phyloP scores from a whole-genome alignment of 2,888 invertebrate genomes.

The Nemoura dubitans region DNA sequence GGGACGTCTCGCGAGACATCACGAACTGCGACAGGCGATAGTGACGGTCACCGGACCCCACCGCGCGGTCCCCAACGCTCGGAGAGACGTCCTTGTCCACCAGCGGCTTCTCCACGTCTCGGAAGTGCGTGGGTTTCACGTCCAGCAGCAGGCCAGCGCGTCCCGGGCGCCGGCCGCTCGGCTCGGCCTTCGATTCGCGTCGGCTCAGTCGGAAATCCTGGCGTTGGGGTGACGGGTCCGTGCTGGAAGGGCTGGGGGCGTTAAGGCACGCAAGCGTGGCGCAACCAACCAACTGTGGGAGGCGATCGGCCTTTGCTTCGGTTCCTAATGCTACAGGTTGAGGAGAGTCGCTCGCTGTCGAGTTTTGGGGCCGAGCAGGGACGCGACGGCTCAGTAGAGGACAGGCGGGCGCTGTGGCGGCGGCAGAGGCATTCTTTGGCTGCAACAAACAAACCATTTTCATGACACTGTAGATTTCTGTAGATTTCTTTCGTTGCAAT shows the following conservation, averaged over 20 bases:
- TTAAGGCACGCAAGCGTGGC: neutral
- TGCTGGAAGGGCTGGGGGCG: neutral
- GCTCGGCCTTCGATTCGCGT: constrained; percentile 21
- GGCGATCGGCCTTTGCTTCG: constrained; percentile 40
- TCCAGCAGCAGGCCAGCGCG: constrained; percentile 29
- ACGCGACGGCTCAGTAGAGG: constrained; percentile 42
- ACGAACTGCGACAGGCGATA: constrained; percentile 55
- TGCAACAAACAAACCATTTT: constrained; percentile 36
- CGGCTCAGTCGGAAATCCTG: constrained; percentile 24
- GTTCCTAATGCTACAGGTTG: constrained; percentile 22
- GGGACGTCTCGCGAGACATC: constrained; percentile 28
- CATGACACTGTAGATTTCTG: neutral
- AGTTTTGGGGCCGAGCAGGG: constrained; percentile 22
- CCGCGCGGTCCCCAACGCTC: constrained; percentile 53
- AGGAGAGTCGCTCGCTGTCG: constrained; percentile 28
- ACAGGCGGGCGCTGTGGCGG: constrained; percentile 37
- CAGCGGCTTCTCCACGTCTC: constrained; percentile 9
- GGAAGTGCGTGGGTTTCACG: constrained; percentile 29
- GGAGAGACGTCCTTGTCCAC: constrained; percentile 53
- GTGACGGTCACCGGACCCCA: neutral
- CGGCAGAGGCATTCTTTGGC: constrained; percentile 45
- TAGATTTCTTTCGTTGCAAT: too few species aligned
- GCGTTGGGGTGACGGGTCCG: too few species aligned
- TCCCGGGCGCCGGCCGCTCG: constrained; percentile 8
- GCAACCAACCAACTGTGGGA: constrained; percentile 28